A percentile compares a stretch with the other conserved stretches of the same genome.
These are phyloP conservation scores for Melanotaenia duboulayi DNA, from an alignment of 2,113 vertebrate species.

Conservation along the genomic window DNA sequence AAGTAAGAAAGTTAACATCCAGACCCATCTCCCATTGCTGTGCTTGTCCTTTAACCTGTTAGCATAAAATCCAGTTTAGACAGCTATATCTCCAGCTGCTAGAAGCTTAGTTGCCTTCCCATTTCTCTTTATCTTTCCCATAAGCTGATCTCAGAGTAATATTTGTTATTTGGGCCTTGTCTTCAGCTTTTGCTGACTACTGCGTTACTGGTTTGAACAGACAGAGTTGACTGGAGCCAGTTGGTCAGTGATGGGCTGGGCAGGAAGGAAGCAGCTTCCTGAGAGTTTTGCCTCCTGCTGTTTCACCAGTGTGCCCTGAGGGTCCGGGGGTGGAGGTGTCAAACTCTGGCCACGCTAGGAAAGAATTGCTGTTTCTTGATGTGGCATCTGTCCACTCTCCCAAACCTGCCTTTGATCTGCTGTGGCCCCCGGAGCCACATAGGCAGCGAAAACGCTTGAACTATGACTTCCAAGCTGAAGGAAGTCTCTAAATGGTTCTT, in stretches of 20 bases:
- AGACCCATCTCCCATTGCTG: too few species aligned
- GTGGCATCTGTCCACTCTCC: constrained; percentile 55
- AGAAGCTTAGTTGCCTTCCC: background rate
- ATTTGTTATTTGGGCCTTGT: constrained; percentile 30
- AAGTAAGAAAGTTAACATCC: too few species aligned
- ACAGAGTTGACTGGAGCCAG: constrained; percentile 30
- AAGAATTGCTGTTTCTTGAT: constrained; percentile 41
- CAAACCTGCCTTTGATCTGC: constrained; percentile 74
- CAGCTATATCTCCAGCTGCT: background rate
- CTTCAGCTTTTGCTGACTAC: constrained; percentile 64
- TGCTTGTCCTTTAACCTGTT: too few species aligned
- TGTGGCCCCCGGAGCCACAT: constrained; percentile 47
- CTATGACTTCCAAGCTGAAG: constrained; percentile 62
- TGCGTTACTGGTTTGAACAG: constrained; percentile 54
- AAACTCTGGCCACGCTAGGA: constrained; percentile 64
- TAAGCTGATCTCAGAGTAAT: background rate
- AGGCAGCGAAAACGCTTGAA: constrained; percentile 63
- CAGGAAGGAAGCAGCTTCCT: constrained; percentile 86
- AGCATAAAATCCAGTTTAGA: too few species aligned
- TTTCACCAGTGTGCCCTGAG: constrained; percentile 66
- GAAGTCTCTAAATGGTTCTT: constrained; percentile 56
- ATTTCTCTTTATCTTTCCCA: background rate
- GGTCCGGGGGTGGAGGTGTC: constrained; percentile 50
- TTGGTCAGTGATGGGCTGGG: constrained; percentile 42
- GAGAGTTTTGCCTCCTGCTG: constrained; percentile 75